Percentiles rank a stretch among this genome's conserved stretches.
These are phyloP conservation scores for Oryzias javanicus DNA, from an alignment of 2,113 vertebrate species.

Conservation along the genomic window DNA sequence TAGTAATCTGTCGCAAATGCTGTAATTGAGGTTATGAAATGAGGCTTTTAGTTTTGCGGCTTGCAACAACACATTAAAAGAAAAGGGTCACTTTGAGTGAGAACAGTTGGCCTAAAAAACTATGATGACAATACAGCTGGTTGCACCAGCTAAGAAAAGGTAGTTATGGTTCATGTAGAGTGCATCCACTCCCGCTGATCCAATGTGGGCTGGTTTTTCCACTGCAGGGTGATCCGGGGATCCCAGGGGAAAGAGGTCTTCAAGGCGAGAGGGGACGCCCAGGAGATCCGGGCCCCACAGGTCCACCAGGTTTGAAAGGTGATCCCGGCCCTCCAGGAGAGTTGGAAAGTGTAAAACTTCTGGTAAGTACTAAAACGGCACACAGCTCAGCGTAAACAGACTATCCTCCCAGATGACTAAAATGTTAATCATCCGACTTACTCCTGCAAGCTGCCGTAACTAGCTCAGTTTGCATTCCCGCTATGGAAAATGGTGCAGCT, in stretches of 20 bases:
- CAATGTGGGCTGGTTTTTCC: slow-evolving; percentile 2
- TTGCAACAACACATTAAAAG: slow-evolving; percentile 26
- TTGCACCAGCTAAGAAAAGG: slow-evolving; percentile 1
- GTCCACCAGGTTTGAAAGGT: slow-evolving; percentile 83
- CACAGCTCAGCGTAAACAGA: slow-evolving; percentile 5
- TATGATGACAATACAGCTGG: not conserved
- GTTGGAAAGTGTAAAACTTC: slow-evolving; percentile 57
- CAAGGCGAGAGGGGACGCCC: slow-evolving; percentile 89
- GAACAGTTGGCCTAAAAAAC: not conserved
- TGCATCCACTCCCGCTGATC: not conserved
- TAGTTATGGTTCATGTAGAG: not conserved
- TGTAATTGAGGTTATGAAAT: slow-evolving; percentile 39
- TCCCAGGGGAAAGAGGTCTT: slow-evolving; percentile 89
- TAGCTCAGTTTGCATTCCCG: slow-evolving; percentile 23
- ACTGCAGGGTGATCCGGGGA: slow-evolving; percentile 90
- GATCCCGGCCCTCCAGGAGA: slow-evolving; percentile 81
- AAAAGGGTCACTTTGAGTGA: slow-evolving; percentile 28
- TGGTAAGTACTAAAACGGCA: slow-evolving; percentile 72
- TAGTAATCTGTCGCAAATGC: slow-evolving; percentile 53
- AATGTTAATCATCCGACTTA: slow-evolving; percentile 6
- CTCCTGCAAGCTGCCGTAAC: slow-evolving; percentile 35
- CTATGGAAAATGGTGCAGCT: slow-evolving; percentile 28
- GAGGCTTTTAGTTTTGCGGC: slow-evolving; percentile 38
- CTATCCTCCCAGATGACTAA: slow-evolving; percentile 7
- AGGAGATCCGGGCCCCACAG: slow-evolving; percentile 81